phyloP scores from a whole-genome alignment of 1,140 invertebrate genomes.

The Papilio xuthus region DNA sequence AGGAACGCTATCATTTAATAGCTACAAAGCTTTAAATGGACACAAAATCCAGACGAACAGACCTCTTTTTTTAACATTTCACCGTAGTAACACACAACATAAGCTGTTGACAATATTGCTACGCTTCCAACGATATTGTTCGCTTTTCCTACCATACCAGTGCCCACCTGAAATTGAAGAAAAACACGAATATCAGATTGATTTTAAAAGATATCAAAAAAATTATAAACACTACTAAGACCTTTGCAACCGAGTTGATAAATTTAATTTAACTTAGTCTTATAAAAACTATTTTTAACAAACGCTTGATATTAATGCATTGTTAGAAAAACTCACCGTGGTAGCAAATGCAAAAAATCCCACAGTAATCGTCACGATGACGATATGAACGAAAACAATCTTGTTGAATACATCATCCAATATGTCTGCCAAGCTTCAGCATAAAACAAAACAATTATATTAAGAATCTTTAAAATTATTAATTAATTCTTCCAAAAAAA shows the following conservation, averaged over 20 bases:
- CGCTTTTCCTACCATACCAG: constrained; percentile 41
- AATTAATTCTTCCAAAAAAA: neutral
- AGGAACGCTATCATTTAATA: too few species aligned
- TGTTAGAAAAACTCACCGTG: constrained; percentile 44
- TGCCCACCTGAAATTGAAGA: constrained; percentile 42
- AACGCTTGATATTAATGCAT: neutral
- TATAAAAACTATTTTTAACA: too few species aligned
- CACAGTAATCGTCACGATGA: constrained; percentile 47
- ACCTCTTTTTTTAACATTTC: constrained; percentile 51
- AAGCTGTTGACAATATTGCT: constrained; percentile 46
- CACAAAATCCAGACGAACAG: constrained; percentile 12
- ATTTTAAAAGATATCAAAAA: too few species aligned
- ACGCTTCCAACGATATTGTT: constrained; percentile 47
- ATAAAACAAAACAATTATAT: neutral
- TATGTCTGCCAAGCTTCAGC: constrained; percentile 44
- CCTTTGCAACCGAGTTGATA: neutral
- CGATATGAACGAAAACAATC: constrained; percentile 52
- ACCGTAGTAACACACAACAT: constrained; percentile 51
- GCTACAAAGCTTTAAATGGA: too few species aligned
- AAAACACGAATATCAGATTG: neutral
- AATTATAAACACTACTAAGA: constrained; percentile 26
- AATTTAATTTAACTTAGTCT: too few species aligned
- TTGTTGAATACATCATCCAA: constrained; percentile 51
- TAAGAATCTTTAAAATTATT: neutral
- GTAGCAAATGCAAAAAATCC: constrained; percentile 54